Evolutionary conservation across 2,888 invertebrate genomes (phyloP).

Genomic region (Trachelus tabidus): DNA sequence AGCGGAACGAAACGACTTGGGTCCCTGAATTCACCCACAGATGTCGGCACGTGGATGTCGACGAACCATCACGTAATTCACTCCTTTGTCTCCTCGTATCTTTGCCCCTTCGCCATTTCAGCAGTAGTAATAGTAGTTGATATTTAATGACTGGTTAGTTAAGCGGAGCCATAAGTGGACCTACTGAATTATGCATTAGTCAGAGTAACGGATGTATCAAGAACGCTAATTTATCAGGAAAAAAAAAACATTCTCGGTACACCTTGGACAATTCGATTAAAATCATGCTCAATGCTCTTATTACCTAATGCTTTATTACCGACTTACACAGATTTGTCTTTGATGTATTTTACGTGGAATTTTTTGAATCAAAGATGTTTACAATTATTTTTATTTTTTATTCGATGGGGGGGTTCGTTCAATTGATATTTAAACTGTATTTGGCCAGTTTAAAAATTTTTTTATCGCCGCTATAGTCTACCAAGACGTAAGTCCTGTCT

Average conservation of each 20-base stretch:
- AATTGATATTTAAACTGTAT: background rate
- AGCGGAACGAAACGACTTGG: conserved; percentile 35
- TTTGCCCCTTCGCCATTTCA: conserved; percentile 7
- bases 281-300: background rate
- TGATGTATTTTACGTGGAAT: background rate
- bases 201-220: conserved; percentile 29
- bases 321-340: background rate
- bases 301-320: background rate
- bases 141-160: conserved; percentile 13
- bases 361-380: conserved; percentile 9
- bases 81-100: conserved; percentile 19
- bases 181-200: conserved; percentile 56
- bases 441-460: background rate
- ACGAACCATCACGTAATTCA: background rate
- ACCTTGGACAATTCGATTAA: background rate
- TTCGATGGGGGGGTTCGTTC: background rate
- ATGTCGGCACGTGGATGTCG: conserved; percentile 52
- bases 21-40: conserved; percentile 59
- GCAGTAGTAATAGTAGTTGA: background rate
- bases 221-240: background rate
- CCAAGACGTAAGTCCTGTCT: background rate
- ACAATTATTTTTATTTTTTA: background rate
- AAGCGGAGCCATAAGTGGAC: conserved; percentile 9
- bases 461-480: background rate
- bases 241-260: background rate